These are phyloP conservation scores for Lycocerus yunnanus DNA, from an alignment of 2,888 invertebrate species.

Conservation along the genomic window DNA sequence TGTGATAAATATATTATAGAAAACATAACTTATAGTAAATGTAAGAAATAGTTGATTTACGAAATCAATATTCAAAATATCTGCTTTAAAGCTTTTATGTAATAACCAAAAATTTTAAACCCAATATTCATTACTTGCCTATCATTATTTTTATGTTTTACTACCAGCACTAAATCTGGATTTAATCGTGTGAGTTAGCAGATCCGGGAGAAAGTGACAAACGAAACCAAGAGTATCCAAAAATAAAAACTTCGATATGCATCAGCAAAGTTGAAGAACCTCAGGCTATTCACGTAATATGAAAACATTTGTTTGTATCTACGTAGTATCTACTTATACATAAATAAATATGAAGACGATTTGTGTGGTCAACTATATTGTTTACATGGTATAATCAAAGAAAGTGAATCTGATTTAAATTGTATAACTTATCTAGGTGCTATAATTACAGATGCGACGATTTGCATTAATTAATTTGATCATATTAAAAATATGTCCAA, in stretches of 20 bases:
- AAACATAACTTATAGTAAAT: too few species aligned
- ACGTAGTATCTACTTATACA: too few species aligned
- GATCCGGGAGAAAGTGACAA: conserved; percentile 28
- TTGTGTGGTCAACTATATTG: conserved; percentile 4
- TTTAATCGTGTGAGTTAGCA: not conserved
- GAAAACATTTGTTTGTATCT: conserved; percentile 11
- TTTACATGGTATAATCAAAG: conserved; percentile 4
- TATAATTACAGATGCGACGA: not conserved
- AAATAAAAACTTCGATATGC: conserved; percentile 9
- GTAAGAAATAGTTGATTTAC: too few species aligned
- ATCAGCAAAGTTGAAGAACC: conserved; percentile 15
- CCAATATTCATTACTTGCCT: not conserved
- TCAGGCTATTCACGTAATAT: conserved; percentile 15
- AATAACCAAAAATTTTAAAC: not conserved
- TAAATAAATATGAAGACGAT: conserved; percentile 7
- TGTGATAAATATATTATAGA: too few species aligned
- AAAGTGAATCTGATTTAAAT: conserved; percentile 15
- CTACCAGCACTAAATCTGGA: not conserved
- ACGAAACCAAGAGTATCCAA: conserved; percentile 21
- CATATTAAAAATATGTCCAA: not conserved
- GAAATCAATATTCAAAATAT: too few species aligned
- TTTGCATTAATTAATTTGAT: not conserved
- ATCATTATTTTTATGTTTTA: not conserved
- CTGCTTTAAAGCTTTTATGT: not conserved
- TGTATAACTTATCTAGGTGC: not conserved